Conservation (phyloP, 2,113 vertebrate genomes). For the Oceanites oceanicus region DNA sequence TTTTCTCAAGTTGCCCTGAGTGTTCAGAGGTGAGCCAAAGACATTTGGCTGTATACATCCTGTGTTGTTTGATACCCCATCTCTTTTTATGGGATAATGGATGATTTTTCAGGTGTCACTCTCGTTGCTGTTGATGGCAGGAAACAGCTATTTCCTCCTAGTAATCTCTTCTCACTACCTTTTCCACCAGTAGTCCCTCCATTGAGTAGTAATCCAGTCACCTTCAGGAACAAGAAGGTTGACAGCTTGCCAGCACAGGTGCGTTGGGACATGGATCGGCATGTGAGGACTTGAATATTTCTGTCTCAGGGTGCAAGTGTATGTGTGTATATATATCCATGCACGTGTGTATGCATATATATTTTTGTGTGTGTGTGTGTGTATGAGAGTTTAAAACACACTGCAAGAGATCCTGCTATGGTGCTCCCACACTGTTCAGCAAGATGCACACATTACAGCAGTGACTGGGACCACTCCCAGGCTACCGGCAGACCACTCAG, state of each 20-base stretch:
- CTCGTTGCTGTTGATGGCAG: not conserved
- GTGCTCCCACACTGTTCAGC: not conserved
- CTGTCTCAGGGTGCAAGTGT: not conserved
- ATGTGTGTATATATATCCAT: not conserved
- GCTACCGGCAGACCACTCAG: not conserved
- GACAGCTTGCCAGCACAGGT: not conserved
- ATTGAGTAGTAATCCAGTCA: constrained; percentile 4
- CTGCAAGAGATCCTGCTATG: not conserved
- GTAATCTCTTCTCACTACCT: not conserved
- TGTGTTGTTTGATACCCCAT: not conserved
- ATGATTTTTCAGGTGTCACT: not conserved
- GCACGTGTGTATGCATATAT: not conserved
- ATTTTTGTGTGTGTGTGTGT: not conserved
- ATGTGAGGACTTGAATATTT: not conserved
- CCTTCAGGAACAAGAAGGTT: not conserved
- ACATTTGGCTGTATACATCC: not conserved
- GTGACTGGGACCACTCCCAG: not conserved
- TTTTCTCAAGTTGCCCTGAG: not conserved
- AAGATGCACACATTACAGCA: not conserved
- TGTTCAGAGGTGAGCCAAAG: not conserved
- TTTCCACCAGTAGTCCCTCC: not conserved
- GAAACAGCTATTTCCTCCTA: not conserved
- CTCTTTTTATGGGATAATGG: not conserved
- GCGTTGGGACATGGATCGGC: not conserved
- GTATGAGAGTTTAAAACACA: not conserved